phyloP scores from a whole-genome alignment of 2,888 invertebrate genomes.

The Perizoma flavofasciatum region DNA sequence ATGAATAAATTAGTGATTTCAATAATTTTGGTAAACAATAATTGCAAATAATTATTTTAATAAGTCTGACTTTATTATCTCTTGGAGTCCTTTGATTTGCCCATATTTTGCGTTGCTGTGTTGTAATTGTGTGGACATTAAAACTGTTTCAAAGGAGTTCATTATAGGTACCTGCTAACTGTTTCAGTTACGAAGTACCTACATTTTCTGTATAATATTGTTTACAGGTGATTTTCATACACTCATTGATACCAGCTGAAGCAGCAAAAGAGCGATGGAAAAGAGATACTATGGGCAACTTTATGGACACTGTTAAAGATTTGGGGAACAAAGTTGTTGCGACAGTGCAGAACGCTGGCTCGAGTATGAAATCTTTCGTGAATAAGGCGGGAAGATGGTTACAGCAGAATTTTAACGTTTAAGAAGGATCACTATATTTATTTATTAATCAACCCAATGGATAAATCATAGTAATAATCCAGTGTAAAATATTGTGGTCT shows the following conservation, averaged over 20 bases:
- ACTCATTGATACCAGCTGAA: conserved; percentile 32
- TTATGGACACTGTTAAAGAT: conserved; percentile 36
- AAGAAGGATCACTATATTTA: not conserved
- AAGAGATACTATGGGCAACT: conserved; percentile 28
- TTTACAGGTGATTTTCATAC: conserved; percentile 37
- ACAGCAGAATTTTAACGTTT: conserved; percentile 29
- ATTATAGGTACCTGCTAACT: too few relatives aligned
- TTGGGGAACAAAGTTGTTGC: conserved; percentile 34
- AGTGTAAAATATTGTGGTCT: too few relatives aligned
- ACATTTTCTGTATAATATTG: not conserved
- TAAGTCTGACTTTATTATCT: not conserved
- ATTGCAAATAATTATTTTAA: too few relatives aligned
- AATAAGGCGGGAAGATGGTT: conserved; percentile 38
- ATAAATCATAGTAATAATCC: too few relatives aligned
- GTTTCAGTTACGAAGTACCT: too few relatives aligned
- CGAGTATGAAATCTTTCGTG: conserved; percentile 30
- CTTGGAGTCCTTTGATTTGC: not conserved
- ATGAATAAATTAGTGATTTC: conserved; percentile 36
- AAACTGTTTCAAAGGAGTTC: too few relatives aligned
- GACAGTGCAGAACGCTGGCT: conserved; percentile 31
- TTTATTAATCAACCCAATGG: too few relatives aligned
- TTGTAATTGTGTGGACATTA: too few relatives aligned
- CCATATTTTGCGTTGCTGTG: too few relatives aligned
- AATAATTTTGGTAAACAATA: conserved; percentile 33
- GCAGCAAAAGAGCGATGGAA: conserved; percentile 31